Evolutionary conservation across 2,113 vertebrate genomes (phyloP).

Genomic region (Carollia perspicillata): DNA sequence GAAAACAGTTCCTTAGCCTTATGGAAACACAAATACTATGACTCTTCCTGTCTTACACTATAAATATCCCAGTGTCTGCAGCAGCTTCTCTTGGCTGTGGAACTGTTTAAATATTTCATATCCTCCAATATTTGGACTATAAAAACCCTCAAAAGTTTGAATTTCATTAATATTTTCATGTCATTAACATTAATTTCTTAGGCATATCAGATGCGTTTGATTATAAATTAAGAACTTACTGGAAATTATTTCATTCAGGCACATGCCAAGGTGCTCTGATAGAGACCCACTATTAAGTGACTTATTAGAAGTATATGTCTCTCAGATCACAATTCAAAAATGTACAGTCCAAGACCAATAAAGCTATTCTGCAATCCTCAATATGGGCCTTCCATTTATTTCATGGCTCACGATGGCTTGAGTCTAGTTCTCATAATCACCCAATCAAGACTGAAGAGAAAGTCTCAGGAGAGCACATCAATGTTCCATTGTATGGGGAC

Average conservation of each 20-base stretch:
- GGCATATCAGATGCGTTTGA: background rate
- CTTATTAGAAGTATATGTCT: background rate
- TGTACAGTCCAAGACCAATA: background rate
- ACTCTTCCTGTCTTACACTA: slow-evolving; percentile 59
- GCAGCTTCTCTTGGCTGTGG: slow-evolving; percentile 54
- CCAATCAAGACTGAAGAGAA: slow-evolving; percentile 20
- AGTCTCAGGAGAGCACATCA: background rate
- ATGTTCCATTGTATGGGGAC: background rate
- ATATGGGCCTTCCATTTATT: background rate
- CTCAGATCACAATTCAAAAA: background rate
- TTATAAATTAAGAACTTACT: slow-evolving; percentile 29
- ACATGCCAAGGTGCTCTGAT: background rate
- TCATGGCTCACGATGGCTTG: background rate
- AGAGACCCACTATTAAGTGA: background rate
- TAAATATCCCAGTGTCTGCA: slow-evolving; percentile 62
- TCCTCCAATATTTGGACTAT: background rate
- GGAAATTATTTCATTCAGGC: background rate
- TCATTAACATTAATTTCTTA: slow-evolving; percentile 28
- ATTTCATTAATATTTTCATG: slow-evolving; percentile 37
- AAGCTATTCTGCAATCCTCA: background rate
- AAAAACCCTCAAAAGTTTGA: background rate
- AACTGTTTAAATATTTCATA: slow-evolving; percentile 49
- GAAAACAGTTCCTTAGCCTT: slow-evolving; percentile 52
- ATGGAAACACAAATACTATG: slow-evolving; percentile 66
- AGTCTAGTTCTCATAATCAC: background rate